Evolutionary conservation across 2,797 vertebrate genomes (phyloP), one percentile per base, ranked within the genome.

Genomic region (Setipinna tenuifilis): DNA sequence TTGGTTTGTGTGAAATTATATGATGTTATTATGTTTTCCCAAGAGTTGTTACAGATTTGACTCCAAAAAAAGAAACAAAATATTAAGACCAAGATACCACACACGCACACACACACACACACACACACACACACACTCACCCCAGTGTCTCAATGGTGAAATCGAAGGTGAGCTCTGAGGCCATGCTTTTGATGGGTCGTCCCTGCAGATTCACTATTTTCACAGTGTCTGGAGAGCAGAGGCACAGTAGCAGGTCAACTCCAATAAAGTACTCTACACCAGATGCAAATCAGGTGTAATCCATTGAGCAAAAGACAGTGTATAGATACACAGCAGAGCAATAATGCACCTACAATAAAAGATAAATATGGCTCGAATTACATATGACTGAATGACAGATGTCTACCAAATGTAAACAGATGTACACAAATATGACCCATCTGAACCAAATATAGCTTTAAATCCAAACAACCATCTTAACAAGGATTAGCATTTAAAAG

Each of bases 91-190:
- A 14, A 28, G 44, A 28, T 16, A 23, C 21, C 80, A 81, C 54
- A 82, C 25, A 82, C 50, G 14, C n/a, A 50, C 48, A 54, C 46
- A 50, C 7, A 62, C 61, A 68, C n/a, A 28, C 61, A 65, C 61
- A 28, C 23, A 17, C 17, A 19, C 41, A 5, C 61, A 68, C n/a
- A 28, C 61, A 65, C 61, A 28, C 23, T 11, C 17, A 19, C 41
- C 95, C 48, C 95, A 90, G 6, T 9, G 95, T 95, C 89, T 96
- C 93, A 0, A 96, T 95, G 71, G 92, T 87, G 85, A 96, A 96
- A 85, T 91, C 90, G 25, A 96, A 96, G 41, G 91, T 91, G 31
- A 96, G 91, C 82, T 94, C 91, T 0, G 93, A 90, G 0, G 90
- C 87, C 81, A 94, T 90, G 0, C 86, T 86, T 35, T 88, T 87